Conservation (phyloP, 2,113 vertebrate genomes). For the Coracopsis vasa region DNA sequence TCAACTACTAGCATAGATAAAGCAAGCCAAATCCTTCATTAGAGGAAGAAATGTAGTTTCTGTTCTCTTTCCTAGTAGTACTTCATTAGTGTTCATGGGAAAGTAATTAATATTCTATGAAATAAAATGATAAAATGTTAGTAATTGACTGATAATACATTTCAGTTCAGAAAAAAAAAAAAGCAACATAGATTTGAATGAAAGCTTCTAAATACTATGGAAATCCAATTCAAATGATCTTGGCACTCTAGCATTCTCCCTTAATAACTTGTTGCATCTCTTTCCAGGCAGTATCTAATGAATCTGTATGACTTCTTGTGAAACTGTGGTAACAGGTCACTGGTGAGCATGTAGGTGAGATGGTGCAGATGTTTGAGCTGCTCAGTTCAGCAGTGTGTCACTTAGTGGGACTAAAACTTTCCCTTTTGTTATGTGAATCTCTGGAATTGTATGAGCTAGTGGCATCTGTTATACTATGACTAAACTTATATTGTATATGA, state of each 20-base stretch:
- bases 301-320: not conserved
- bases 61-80: not conserved
- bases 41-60: not conserved
- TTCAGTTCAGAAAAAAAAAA: not conserved
- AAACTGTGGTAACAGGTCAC: not conserved
- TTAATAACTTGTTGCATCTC: not conserved
- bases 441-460: constrained; percentile 19
- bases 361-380: not conserved
- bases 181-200: not conserved
- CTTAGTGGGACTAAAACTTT: not conserved
- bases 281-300: not conserved
- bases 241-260: not conserved
- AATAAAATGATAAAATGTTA: not conserved
- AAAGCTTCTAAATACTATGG: not conserved
- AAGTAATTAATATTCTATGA: not conserved
- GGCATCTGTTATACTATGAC: not conserved
- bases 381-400: not conserved
- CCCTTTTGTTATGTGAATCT: not conserved
- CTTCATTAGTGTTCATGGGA: not conserved
- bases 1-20: not conserved
- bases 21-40: not conserved
- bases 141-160: not conserved
- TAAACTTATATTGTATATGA: not conserved
- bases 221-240: not conserved
- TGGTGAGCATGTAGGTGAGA: not conserved